Percentiles rank a stretch among this genome's conserved stretches.
Conservation (phyloP, 2,113 vertebrate genomes). For the Apodemus speciosus region DNA sequence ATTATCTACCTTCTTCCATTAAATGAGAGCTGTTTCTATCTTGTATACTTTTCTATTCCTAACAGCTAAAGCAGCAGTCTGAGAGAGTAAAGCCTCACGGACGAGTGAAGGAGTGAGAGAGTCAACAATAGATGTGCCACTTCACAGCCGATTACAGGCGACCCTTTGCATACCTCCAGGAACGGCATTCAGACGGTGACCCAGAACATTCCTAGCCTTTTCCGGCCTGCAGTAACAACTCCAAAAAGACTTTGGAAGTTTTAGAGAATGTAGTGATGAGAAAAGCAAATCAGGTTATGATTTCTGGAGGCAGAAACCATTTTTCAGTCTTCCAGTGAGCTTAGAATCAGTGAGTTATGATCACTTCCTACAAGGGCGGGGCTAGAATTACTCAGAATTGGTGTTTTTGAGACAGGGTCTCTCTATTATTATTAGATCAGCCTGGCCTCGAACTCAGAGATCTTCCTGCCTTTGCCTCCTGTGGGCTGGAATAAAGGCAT, state of each 20-base stretch:
- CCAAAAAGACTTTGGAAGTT: not conserved
- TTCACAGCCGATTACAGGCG: not conserved
- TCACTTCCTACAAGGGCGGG: not conserved
- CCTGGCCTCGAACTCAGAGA: not conserved
- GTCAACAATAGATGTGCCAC: not conserved
- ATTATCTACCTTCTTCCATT: not conserved
- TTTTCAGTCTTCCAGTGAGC: not conserved
- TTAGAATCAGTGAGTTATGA: not conserved
- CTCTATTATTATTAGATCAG: not conserved
- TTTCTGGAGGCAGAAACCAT: not conserved
- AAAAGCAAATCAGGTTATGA: not conserved
- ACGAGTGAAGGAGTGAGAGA: not conserved
- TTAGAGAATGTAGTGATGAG: not conserved
- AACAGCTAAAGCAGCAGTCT: not conserved
- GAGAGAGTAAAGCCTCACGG: not conserved
- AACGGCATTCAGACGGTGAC: not conserved
- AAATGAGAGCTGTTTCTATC: not conserved
- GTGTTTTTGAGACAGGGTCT: not conserved
- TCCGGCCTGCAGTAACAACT: not conserved
- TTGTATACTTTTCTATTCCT: not conserved
- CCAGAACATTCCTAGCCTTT: not conserved
- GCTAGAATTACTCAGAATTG: not conserved
- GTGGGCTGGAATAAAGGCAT: not conserved
- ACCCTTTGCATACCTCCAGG: not conserved
- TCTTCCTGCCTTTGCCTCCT: not conserved